These are phyloP conservation scores for Valencia hispanica DNA, from an alignment of 2,797 vertebrate genomes.

Conservation along the genomic window DNA sequence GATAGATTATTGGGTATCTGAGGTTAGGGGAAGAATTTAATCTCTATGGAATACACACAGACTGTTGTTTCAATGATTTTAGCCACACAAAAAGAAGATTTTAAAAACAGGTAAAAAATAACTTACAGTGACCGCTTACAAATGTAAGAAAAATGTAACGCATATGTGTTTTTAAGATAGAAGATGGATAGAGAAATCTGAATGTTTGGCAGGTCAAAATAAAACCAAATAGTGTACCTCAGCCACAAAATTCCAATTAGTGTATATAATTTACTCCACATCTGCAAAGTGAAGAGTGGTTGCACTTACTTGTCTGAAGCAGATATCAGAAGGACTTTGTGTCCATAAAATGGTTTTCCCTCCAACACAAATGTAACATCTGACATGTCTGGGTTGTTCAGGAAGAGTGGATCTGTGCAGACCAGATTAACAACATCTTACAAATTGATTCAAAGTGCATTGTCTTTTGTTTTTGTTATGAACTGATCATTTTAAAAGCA, in stretches of 20 bases:
- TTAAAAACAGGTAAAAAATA: no score
- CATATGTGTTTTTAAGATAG: no score
- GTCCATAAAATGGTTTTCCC: slow-evolving; percentile 93
- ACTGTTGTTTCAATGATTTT: no score
- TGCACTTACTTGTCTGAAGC: slow-evolving; percentile 91
- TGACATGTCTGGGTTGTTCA: slow-evolving; percentile 98
- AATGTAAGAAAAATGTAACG: no score
- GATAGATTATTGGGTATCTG: background rate
- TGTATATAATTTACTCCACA: background rate
- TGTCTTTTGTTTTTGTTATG: no score
- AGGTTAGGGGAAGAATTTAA: background rate
- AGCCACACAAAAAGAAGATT: no score
- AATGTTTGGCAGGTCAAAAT: no score
- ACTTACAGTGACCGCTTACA: no score
- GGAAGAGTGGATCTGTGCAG: slow-evolving; percentile 91
- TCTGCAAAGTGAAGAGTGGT: background rate
- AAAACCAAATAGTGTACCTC: background rate
- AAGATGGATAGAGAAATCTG: no score
- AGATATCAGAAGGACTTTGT: slow-evolving; percentile 95
- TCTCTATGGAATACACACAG: no score
- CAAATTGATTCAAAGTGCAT: slow-evolving; percentile 3
- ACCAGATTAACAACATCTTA: background rate
- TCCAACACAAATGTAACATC: slow-evolving; percentile 96
- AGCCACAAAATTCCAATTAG: background rate
- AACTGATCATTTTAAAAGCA: no score